Base-by-base conservation (phyloP, 2,797 vertebrate species). In the Etheostoma perlongum region DNA sequence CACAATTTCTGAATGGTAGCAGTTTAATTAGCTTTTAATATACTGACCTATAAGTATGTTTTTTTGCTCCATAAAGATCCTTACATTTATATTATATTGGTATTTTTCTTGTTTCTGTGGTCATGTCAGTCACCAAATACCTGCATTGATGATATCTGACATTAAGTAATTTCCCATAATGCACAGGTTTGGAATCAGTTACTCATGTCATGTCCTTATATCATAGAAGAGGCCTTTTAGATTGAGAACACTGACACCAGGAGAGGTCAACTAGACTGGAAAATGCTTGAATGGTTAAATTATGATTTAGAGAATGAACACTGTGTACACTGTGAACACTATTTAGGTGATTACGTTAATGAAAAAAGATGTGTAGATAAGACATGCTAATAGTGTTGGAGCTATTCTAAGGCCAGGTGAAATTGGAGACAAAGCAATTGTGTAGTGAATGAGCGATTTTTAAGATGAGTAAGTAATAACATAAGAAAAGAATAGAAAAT, bases 381-480 rank as follows among this genome's bases (percentile, higher is more conserved):
- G 74, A 57, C 40, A 10, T 4, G 18, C n/a, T 16, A 3, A 25
- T 19, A 30, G 13, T 30, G 12, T 16, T 19, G 12, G 23, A 63
- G 53, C 52, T 36, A 53, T 64, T 71, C 62, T 76, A 6, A 74
- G 49, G 25, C 1, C 36, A 36, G 36, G 36, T 36, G 40, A 42
- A 42, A 42, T 13, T 44, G 42, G 42, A 44, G 12, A 10, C 33
- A 70, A 6, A 2, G 19, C 36, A 54, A 14, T 44, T 72, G 65
- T 59, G 25, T 33, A 54, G 59, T 40, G 67, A 83, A 76, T 64
- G 46, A 81, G 54, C 5, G 12, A 78, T 67, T 66, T 76, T 66
- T 78, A 52, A 61, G 74, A 54, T 33, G 19, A 70, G 60, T 19
- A n/a, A 65, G 55, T 77, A 64, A 81, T 59, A 27, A 27, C 4